Conservation (phyloP, 1,140 invertebrate genomes). For the Drosophila takahashii region DNA sequence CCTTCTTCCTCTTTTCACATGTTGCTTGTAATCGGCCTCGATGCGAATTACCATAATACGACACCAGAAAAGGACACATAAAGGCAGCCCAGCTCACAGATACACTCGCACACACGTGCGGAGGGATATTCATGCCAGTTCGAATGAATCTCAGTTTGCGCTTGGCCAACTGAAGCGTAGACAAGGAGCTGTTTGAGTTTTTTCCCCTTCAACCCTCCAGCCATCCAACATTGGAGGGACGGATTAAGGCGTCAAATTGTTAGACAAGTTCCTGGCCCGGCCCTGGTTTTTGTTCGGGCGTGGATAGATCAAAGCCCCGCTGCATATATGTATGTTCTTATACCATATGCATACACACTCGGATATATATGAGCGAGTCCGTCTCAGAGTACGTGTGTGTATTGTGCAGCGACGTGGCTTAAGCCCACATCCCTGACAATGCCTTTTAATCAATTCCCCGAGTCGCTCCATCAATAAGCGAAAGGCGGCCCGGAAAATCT, state of each 20-base stretch:
- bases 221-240: conserved; percentile 7
- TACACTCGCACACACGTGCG: conserved; percentile 7
- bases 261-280: conserved; percentile 42
- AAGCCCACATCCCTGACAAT: conserved; percentile 57
- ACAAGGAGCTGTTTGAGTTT: conserved; percentile 39
- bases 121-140: conserved; percentile 17
- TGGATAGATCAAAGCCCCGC: conserved; percentile 68
- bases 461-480: conserved; percentile 67
- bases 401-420: conserved; percentile 56
- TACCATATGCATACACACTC: conserved; percentile 9
- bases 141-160: conserved; percentile 60
- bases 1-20: conserved; percentile 67
- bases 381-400: conserved; percentile 18
- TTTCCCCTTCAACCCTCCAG: background rate
- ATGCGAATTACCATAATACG: conserved; percentile 82
- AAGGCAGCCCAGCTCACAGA: conserved; percentile 13
- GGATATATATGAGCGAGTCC: conserved; percentile 2
- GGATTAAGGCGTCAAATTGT: conserved; percentile 80
- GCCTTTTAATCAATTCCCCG: conserved; percentile 78
- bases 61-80: conserved; percentile 56
- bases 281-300: conserved; percentile 7
- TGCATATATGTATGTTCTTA: conserved; percentile 23
- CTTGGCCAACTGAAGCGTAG: conserved; percentile 53
- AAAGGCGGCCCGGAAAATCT: conserved; percentile 59
- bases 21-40: conserved; percentile 74